Base-by-base conservation (phyloP, 2,113 vertebrate species). In the Campylorhamphus procurvoides region DNA sequence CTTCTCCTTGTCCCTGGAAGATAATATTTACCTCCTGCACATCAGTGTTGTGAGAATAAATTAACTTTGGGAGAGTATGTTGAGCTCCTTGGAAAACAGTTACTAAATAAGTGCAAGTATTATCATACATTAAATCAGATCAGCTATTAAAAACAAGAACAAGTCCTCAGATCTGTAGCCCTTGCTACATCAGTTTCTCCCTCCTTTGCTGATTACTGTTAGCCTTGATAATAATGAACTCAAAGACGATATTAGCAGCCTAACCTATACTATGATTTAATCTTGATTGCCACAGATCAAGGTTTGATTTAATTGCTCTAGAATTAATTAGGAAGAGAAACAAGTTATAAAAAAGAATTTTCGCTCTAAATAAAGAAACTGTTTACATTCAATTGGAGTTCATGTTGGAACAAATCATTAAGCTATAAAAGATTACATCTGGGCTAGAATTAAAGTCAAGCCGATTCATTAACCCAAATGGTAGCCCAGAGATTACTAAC, bases 261-360 rank as follows among this genome's bases (percentile, higher is more conserved):
- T 94, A 97, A 94, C 87, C 86, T 76, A 82, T 91, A 88, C 88
- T 85, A 88, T 84, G 94, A 89, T 97, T 97, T 96, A 96, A 92
- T 89, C 94, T 93, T 97, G 97, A 97, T 96, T 96, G 84, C 94
- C 92, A 93, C 89, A 96, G 97, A 97, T 96, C 93, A 97, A 94
- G 87, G 71, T 93, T 97, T 86, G 94, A 95, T 96, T 94, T 97
- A 97, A 96, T 97, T 97, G 96, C 95, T 96, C 94, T 95, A 97
- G 88, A 96, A 97, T 97, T 97, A 97, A 97, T 97, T 97, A 97
- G 92, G 96, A 98, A 93, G 66, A 98, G 97, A 97, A 97, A 95
- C 87, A 91, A 97, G 89, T 95, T 97, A 93, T 96, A 98, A 96
- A 94, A 97, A 96, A 90, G 83, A 89, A 77, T 94, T 98, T 97